phyloP scores from a whole-genome alignment of 1,140 invertebrate genomes.

The Lordiphosa stackelbergi region DNA sequence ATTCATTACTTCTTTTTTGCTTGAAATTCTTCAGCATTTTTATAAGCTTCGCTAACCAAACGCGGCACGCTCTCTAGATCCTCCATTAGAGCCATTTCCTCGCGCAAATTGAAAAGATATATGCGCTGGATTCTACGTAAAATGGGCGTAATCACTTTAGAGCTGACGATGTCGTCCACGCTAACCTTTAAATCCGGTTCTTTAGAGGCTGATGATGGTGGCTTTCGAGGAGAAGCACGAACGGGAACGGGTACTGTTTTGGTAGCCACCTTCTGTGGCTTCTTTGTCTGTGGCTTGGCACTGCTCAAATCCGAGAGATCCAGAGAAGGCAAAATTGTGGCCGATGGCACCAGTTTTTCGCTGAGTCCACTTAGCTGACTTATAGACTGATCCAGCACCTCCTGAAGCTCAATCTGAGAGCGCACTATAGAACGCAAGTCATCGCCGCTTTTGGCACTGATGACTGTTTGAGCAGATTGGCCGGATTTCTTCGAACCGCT shows the following conservation, averaged over 20 bases:
- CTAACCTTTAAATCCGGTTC: background rate
- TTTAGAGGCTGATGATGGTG: background rate
- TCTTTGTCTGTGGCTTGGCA: too few relatives aligned
- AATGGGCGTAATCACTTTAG: slow-evolving; percentile 44
- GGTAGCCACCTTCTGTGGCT: background rate
- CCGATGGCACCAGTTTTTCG: background rate
- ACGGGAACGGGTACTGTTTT: background rate
- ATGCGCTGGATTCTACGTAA: slow-evolving; percentile 41
- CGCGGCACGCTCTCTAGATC: slow-evolving; percentile 36
- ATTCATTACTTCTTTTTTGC: background rate
- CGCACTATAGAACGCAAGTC: slow-evolving; percentile 41
- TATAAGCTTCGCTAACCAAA: slow-evolving; percentile 40
- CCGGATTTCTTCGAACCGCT: slow-evolving; percentile 1
- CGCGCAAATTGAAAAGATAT: slow-evolving; percentile 33
- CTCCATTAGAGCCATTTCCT: slow-evolving; percentile 46
- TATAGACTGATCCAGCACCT: slow-evolving; percentile 22
- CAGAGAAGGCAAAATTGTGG: background rate
- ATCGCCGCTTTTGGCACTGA: slow-evolving; percentile 47
- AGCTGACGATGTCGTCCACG: slow-evolving; percentile 37
- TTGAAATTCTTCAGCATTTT: background rate
- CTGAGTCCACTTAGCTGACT: background rate
- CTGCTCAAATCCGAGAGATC: background rate
- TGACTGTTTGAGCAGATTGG: slow-evolving; percentile 27
- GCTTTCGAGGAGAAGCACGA: too few relatives aligned
- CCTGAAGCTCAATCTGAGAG: slow-evolving; percentile 49